These are phyloP conservation scores for Eleginops maclovinus DNA, from an alignment of 2,113 vertebrate species.

Conservation along the genomic window DNA sequence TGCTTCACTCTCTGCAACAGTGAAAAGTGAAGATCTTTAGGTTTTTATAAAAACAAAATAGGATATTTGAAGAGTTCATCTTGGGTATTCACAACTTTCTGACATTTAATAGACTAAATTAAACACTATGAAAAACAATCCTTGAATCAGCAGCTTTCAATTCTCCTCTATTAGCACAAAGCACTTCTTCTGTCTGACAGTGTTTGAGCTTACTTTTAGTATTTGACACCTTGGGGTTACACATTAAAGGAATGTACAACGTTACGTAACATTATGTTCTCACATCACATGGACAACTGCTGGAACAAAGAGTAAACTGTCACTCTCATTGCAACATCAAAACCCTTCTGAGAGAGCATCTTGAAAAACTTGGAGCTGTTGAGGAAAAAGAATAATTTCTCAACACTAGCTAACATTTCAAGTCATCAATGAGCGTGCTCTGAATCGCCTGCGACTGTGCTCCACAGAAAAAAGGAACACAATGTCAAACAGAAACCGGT, in stretches of 20 bases:
- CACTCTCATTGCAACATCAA: not conserved
- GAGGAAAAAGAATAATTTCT: no score
- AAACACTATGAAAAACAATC: not conserved
- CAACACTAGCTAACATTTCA: not conserved
- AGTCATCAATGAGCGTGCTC: not conserved
- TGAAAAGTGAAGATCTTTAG: not conserved
- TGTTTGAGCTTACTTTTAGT: not conserved
- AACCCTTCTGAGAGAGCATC: not conserved
- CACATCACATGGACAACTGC: not conserved
- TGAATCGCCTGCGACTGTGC: not conserved
- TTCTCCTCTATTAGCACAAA: not conserved
- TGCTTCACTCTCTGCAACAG: not conserved
- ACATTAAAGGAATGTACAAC: not conserved
- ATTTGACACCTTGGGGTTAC: not conserved
- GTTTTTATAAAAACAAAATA: not conserved
- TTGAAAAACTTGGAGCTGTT: not conserved
- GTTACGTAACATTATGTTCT: constrained; percentile 21
- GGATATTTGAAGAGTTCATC: not conserved
- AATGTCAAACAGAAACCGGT: constrained; percentile 20
- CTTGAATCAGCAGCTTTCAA: not conserved
- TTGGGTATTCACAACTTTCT: not conserved
- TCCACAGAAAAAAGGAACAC: not conserved
- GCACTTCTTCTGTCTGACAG: not conserved
- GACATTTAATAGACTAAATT: not conserved
- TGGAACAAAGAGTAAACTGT: not conserved